Percentiles rank a stretch among this genome's conserved stretches.
phyloP scores from a whole-genome alignment of 2,888 invertebrate genomes.

The Lasius platythorax region DNA sequence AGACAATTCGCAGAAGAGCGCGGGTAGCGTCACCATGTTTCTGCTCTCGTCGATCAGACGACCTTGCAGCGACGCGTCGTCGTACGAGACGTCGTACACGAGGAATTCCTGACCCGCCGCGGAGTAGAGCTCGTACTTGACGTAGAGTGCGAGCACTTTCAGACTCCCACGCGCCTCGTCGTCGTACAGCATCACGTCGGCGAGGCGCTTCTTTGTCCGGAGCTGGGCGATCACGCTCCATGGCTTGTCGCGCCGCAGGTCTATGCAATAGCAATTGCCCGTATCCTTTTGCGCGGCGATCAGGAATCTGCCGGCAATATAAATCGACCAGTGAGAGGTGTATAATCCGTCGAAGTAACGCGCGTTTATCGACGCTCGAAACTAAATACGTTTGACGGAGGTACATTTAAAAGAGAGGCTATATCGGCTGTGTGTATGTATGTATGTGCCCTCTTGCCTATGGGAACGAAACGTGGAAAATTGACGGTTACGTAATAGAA shows the following conservation, averaged over 20 bases:
- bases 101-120: neutral
- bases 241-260: slow-evolving; percentile 56
- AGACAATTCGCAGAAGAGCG: slow-evolving; percentile 68
- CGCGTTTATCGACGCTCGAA: neutral
- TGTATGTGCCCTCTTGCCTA: neutral
- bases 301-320: slow-evolving; percentile 66
- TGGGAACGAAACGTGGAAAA: slow-evolving; percentile 25
- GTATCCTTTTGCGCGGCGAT: slow-evolving; percentile 72
- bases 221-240: slow-evolving; percentile 71
- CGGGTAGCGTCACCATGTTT: slow-evolving; percentile 58
- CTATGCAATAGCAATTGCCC: slow-evolving; percentile 79
- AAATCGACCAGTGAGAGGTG: slow-evolving; percentile 24
- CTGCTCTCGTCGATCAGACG: slow-evolving; percentile 40
- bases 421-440: neutral
- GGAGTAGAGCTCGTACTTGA: neutral
- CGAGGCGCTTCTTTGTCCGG: slow-evolving; percentile 61
- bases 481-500: slow-evolving; percentile 12
- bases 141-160: slow-evolving; percentile 62
- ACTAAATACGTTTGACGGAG: neutral
- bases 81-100: slow-evolving; percentile 64
- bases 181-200: slow-evolving; percentile 77
- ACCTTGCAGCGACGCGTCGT: slow-evolving; percentile 63
- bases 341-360: slow-evolving; percentile 16
- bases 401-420: neutral
- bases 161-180: slow-evolving; percentile 48